phyloP scores from a whole-genome alignment of 2,113 vertebrate species.

The Mugil cephalus region DNA sequence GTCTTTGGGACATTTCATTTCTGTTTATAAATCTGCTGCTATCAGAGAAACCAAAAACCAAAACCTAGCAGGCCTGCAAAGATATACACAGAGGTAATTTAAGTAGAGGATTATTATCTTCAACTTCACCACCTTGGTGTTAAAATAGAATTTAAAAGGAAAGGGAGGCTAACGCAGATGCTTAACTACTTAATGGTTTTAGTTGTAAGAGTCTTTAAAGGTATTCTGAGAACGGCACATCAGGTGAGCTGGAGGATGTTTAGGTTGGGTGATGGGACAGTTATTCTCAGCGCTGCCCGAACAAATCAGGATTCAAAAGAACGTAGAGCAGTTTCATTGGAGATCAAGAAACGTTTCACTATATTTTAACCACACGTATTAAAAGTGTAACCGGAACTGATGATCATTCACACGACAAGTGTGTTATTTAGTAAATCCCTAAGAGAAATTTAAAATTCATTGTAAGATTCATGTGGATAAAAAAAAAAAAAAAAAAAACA shows the following conservation, averaged over 20 bases:
- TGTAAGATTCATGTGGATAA: too few relatives aligned
- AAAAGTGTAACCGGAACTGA: too few relatives aligned
- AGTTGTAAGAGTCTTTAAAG: conserved; percentile 75
- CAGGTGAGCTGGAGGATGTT: conserved; percentile 14
- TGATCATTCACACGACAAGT: too few relatives aligned
- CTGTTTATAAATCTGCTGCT: neutral
- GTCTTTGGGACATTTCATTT: neutral
- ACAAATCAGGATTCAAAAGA: neutral
- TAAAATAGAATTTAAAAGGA: conserved; percentile 46
- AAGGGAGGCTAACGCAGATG: conserved; percentile 29
- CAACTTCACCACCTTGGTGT: conserved; percentile 46
- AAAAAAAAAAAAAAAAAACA: too few relatives aligned
- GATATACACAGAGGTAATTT: conserved; percentile 41
- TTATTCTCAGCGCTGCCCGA: neutral
- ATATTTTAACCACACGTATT: too few relatives aligned
- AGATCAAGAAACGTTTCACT: neutral
- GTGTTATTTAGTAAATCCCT: too few relatives aligned
- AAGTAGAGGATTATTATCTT: conserved; percentile 47
- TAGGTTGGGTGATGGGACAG: neutral
- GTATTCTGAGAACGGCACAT: conserved; percentile 48
- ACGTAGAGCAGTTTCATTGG: neutral
- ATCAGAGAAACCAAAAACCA: neutral
- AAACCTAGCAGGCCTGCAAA: conserved; percentile 16
- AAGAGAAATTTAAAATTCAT: too few relatives aligned
- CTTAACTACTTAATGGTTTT: conserved; percentile 73